Base-by-base conservation (phyloP, 2,888 invertebrate species). In the Patella caerulea region DNA sequence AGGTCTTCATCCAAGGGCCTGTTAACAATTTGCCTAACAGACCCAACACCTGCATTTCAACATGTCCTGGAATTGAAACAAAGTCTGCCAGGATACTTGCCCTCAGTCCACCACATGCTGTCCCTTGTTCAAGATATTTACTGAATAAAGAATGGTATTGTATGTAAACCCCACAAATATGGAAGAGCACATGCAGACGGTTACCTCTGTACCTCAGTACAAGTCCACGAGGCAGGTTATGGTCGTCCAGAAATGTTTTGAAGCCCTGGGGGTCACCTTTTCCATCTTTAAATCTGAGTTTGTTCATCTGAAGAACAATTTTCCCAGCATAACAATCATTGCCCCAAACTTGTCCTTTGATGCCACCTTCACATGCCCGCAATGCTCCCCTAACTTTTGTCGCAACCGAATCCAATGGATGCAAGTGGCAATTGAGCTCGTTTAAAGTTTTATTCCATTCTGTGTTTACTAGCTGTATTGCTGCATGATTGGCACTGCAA, bases 241-340 rank as follows among this genome's bases (percentile, higher is more conserved):
- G 56, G 14, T 79, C 74, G 14, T 82, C 59, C 14, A 82, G 73
- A 72, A 80, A 82, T 11, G 56, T 52, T 24, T 52, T 73, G 56
- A 82, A 82, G 45, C 82, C 83, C 54, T 75, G 74, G 12, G 83
- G 83, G 71, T 83, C 83, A 54, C 83, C 81, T 55, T 82, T 79
- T 54, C 81, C 78, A 77, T 82, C 79, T 54, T 82, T 34, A 34
- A 34, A 82, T 72, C 81, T 71, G 19, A 83, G n/a, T 72, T 83
- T 83, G 79, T 81, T 82, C 45, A 83, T 65, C 45, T 72, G 72
- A 19, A 82, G 77, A n/a, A 83, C 78, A 24, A 83, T 56, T 59
- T 82, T 83, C 7, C 53, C 80, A 53, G 82, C 82, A 29, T 78
- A 4, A 69, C 83, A 83, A 54, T 83, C 82, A 12, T 70, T 76